Conservation (phyloP, 2,888 invertebrate genomes). For the Phyllotreta cruciferae region DNA sequence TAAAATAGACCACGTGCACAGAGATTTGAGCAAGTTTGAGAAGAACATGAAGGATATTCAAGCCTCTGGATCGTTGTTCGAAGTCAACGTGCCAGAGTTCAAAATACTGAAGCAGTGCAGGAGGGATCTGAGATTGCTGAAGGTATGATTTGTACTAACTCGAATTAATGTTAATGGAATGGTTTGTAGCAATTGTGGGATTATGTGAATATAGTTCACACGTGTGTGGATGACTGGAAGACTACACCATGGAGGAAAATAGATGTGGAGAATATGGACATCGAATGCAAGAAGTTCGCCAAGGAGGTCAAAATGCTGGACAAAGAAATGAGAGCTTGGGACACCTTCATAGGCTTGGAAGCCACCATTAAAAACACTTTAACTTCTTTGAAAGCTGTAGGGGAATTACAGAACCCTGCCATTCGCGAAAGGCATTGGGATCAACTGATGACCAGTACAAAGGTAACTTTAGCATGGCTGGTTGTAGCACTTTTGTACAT, state of each 20-base stretch:
- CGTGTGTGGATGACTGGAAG: slow-evolving; percentile 96
- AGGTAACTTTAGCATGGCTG: slow-evolving; percentile 66
- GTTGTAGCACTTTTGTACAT: slow-evolving; percentile 26
- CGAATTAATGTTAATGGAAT: not conserved
- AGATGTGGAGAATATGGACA: slow-evolving; percentile 98
- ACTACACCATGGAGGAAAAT: slow-evolving; percentile 96
- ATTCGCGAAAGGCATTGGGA: slow-evolving; percentile 97
- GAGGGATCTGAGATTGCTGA: slow-evolving; percentile 86
- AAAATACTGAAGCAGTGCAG: slow-evolving; percentile 91
- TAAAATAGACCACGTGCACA: slow-evolving; percentile 79
- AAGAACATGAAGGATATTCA: slow-evolving; percentile 86
- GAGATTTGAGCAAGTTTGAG: slow-evolving; percentile 81
- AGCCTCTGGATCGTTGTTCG: slow-evolving; percentile 91
- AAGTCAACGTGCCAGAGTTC: slow-evolving; percentile 94
- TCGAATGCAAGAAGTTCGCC: slow-evolving; percentile 97
- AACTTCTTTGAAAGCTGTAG: slow-evolving; percentile 92
- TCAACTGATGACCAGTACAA: slow-evolving; percentile 94
- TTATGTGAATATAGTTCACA: slow-evolving; percentile 87
- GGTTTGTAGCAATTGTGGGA: slow-evolving; percentile 87
- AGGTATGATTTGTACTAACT: slow-evolving; percentile 63
- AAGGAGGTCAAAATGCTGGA: slow-evolving; percentile 91
- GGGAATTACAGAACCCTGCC: slow-evolving; percentile 94
- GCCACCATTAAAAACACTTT: slow-evolving; percentile 95
- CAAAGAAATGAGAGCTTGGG: slow-evolving; percentile 96
- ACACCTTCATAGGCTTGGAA: slow-evolving; percentile 87